These are phyloP conservation scores for Drosophila quinaria DNA, from an alignment of 2,888 invertebrate genomes.

Conservation along the genomic window DNA sequence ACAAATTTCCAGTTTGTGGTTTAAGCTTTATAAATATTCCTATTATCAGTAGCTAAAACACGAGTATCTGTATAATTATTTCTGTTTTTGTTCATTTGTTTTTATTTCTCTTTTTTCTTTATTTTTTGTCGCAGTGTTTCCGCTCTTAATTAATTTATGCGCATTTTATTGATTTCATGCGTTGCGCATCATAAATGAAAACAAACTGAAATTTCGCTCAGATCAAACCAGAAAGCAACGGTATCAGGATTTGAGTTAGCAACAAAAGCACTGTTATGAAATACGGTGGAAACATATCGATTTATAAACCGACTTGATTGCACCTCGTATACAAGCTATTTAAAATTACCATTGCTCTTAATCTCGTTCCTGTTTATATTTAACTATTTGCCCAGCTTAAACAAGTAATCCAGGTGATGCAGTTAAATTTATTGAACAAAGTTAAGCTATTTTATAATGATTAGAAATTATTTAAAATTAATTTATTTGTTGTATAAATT, in stretches of 20 bases:
- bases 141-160: conserved; percentile 77
- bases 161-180: conserved; percentile 68
- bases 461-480: too few relatives aligned
- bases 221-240: conserved; percentile 1
- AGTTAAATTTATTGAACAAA: too few relatives aligned
- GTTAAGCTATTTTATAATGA: too few relatives aligned
- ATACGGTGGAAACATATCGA: background rate
- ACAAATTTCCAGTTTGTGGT: conserved; percentile 63
- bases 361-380: too few relatives aligned
- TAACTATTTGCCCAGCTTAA: too few relatives aligned
- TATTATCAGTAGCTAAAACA: conserved; percentile 8
- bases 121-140: conserved; percentile 41
- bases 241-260: background rate
- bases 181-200: conserved; percentile 31
- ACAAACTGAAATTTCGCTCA: conserved; percentile 27
- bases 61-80: conserved; percentile 20
- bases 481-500: background rate
- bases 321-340: too few relatives aligned
- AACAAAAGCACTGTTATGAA: background rate
- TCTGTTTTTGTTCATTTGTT: conserved; percentile 8
- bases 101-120: background rate
- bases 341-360: too few relatives aligned
- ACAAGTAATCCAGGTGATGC: too few relatives aligned
- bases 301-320: background rate
- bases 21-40: conserved; percentile 47